These are phyloP conservation scores for Zhengitettix transpicula DNA, from an alignment of 2,888 invertebrate species.

Conservation along the genomic window DNA sequence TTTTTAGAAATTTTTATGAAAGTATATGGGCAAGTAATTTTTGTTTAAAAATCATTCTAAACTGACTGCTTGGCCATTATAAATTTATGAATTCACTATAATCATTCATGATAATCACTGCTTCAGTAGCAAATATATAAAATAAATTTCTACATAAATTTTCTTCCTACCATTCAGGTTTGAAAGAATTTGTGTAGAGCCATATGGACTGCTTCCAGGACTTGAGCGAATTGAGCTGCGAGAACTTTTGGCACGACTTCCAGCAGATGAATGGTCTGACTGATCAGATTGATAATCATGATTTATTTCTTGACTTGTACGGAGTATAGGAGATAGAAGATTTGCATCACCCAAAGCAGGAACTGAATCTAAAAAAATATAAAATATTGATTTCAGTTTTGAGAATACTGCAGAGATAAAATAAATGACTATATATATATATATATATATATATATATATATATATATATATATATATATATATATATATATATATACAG, in stretches of 20 bases:
- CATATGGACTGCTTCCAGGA: constrained; percentile 11
- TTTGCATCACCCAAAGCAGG: neutral
- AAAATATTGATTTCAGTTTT: neutral
- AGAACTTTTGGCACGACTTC: constrained; percentile 6
- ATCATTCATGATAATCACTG: too few species aligned
- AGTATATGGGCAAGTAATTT: too few species aligned
- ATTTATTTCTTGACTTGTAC: constrained; percentile 3
- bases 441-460: neutral
- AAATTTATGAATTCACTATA: too few species aligned
- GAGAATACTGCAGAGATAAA: too few species aligned
- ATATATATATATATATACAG: too few species aligned
- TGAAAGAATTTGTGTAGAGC: constrained; percentile 5
- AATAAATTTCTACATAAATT: neutral
- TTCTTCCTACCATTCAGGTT: neutral
- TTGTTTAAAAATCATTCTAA: too few species aligned
- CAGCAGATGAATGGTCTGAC: constrained; percentile 10
- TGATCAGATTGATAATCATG: constrained; percentile 8
- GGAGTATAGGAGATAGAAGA: constrained; percentile 7
- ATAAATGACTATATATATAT: too few species aligned
- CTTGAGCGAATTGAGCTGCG: constrained; percentile 11
- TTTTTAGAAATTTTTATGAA: too few species aligned
- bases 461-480: too few species aligned
- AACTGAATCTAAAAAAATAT: neutral
- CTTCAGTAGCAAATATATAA: neutral
- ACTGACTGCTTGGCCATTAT: too few species aligned